These are phyloP conservation scores for Rhyzopertha dominica DNA, from an alignment of 1,140 invertebrate genomes.

Conservation along the genomic window DNA sequence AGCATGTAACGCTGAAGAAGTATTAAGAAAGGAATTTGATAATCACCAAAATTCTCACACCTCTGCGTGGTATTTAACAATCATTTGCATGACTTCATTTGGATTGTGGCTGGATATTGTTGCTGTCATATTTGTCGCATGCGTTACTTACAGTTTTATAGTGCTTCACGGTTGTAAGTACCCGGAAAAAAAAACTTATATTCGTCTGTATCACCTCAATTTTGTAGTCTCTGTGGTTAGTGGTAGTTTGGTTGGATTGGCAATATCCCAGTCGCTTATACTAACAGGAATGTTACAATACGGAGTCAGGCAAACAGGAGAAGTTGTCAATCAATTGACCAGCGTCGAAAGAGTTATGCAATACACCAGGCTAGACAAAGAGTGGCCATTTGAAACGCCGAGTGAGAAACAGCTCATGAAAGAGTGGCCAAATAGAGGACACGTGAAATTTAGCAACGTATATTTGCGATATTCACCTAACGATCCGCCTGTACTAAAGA, in stretches of 20 bases:
- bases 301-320: constrained; percentile 75
- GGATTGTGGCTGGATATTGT: constrained; percentile 75
- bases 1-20: constrained; percentile 42
- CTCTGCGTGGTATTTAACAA: constrained; percentile 58
- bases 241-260: constrained; percentile 67
- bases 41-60: constrained; percentile 38
- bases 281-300: constrained; percentile 83
- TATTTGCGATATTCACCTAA: constrained; percentile 59
- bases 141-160: constrained; percentile 70
- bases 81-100: constrained; percentile 70
- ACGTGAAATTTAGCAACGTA: constrained; percentile 60
- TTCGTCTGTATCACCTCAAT: too few species aligned
- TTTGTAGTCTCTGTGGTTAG: constrained; percentile 21
- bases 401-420: constrained; percentile 31
- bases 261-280: constrained; percentile 77
- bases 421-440: constrained; percentile 34
- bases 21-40: constrained; percentile 44
- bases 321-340: constrained; percentile 80
- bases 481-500: constrained; percentile 63
- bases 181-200: too few species aligned
- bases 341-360: constrained; percentile 74
- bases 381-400: constrained; percentile 46
- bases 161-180: constrained; percentile 40
- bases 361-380: constrained; percentile 63
- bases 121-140: constrained; percentile 60